Base-by-base conservation (phyloP, 2,888 invertebrate species). In the Andrena bucephala region DNA sequence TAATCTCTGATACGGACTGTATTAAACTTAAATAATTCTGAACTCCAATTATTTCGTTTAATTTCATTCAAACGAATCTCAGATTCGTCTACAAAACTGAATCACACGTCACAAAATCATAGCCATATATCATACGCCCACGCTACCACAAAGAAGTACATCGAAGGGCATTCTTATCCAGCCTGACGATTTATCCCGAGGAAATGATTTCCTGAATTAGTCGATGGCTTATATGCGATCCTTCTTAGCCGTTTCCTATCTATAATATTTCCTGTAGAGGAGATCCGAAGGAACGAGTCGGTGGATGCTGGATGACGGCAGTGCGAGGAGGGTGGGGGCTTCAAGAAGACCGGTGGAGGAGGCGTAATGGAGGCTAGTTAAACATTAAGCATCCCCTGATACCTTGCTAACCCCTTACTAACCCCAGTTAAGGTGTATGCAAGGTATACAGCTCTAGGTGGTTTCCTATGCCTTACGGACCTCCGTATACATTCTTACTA, bases 331-430 rank as follows among this genome's bases (percentile, higher is more conserved):
- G 57, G 29, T 71, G 74, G 67, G 42, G 72, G 72, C 63, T 68
- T 36, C 79, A 80, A 65, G 83, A 83, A 85, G 83, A 74, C 79
- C 79, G 78, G 76, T 80, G 84, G 85, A 90, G 87, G 88, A 84
- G 88, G 87, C 87, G 93, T 93, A 93, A 93, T 93, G 93, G 93
- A 93, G 91, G 90, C 92, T 93, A 89, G 91, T 93, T 93, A 93
- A 93, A 93, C 93, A 93, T 93, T 93, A 92, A 93, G 87, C 92
- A 92, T 93, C 93, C 93, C 93, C 89, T 92, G 93, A 92, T 93
- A 92, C 93, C 92, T 91, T 85, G 89, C 91, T 91, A 91, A 92
- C 93, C 92, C 92, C 90, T 91, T 92, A 89, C 90, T 90, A 91
- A 90, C 89, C 90, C 90, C 89, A 85, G 90, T 90, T 90, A 91